Evolutionary conservation across 2,113 vertebrate genomes (phyloP), one percentile per base, ranked within the genome.

Genomic region (Paracanthobrama guichenoti): DNA sequence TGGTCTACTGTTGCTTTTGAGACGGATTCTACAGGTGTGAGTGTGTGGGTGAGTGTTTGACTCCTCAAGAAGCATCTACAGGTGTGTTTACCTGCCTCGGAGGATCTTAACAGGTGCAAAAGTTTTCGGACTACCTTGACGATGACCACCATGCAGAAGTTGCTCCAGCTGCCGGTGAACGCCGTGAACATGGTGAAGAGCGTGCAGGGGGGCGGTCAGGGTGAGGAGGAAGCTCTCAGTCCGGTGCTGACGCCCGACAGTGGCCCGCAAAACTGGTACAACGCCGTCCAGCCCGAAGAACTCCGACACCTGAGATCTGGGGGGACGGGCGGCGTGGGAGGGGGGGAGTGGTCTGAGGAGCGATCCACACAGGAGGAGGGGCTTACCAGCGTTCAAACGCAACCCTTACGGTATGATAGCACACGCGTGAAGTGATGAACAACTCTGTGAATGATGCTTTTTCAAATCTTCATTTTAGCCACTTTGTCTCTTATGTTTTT

Each of bases 221-320:
- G 92, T 35, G 88, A 93, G 0, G 94, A 96, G 90, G 97, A 97
- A 81, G 95, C 94, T 53, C 94, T 93, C 31, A 97, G 96, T 88
- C 97, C 95, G 0, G 96, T 97, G 89, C 88, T 99, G 89, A 93
- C 90, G 55, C 93, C 95, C 0, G 96, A 97, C 31, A 90, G 92
- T 0, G 91, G 89, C 6, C 94, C 95, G 22, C 95, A 96, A 0
- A 53, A 93, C 57, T 97, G 96, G 96, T 98, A 99, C 93, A 97
- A 88, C 26, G 94, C 97, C 24, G 91, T 98, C 79, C 95, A 94
- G 89, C 95, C 96, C 0, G 96, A 98, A 1, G 97, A 99, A 87
- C 94, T 97, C 42, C 93, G 84, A 74, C 93, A 95, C 83, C 95
- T 97, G 0, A 93, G 1, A 35, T 59, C 91, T 67, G 81, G 94